Conservation (phyloP, 1,140 invertebrate species). For the Cylas formicarius region DNA sequence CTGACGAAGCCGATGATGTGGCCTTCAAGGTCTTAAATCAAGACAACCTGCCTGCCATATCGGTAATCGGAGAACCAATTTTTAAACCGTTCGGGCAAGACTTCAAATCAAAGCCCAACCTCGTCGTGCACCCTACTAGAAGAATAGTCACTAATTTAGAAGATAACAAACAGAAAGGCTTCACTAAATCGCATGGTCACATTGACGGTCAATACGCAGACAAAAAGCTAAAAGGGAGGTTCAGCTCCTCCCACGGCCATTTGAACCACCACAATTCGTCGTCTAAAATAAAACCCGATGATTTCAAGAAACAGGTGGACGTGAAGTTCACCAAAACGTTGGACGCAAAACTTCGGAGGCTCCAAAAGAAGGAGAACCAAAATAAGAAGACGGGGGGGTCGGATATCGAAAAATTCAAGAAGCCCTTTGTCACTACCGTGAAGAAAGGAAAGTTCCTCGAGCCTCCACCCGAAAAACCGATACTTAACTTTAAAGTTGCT, state of each 20-base stretch:
- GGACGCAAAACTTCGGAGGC: constrained; percentile 55
- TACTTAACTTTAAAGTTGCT: constrained; percentile 48
- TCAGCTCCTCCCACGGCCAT: constrained; percentile 44
- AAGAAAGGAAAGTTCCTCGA: constrained; percentile 68
- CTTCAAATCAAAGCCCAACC: constrained; percentile 43
- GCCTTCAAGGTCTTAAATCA: constrained; percentile 48
- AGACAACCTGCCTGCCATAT: constrained; percentile 38
- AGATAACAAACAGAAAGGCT: constrained; percentile 35
- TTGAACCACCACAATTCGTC: constrained; percentile 34
- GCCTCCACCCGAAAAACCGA: constrained; percentile 64
- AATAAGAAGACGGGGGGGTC: constrained; percentile 38
- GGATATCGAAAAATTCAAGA: constrained; percentile 29
- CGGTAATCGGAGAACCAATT: constrained; percentile 35
- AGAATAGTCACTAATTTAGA: constrained; percentile 34
- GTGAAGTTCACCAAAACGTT: constrained; percentile 53
- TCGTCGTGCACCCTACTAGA: constrained; percentile 46
- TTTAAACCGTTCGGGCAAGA: constrained; percentile 38
- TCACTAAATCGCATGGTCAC: constrained; percentile 36
- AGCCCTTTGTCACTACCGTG: constrained; percentile 69
- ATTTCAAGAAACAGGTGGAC: constrained; percentile 28
- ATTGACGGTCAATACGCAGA: constrained; percentile 26
- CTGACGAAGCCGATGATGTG: constrained; percentile 39
- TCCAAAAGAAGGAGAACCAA: constrained; percentile 53
- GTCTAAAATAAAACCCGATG: constrained; percentile 33
- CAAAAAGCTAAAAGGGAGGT: constrained; percentile 28